Evolutionary conservation across 1,140 invertebrate genomes (phyloP).

Genomic region (Drosophila equinoxialis): DNA sequence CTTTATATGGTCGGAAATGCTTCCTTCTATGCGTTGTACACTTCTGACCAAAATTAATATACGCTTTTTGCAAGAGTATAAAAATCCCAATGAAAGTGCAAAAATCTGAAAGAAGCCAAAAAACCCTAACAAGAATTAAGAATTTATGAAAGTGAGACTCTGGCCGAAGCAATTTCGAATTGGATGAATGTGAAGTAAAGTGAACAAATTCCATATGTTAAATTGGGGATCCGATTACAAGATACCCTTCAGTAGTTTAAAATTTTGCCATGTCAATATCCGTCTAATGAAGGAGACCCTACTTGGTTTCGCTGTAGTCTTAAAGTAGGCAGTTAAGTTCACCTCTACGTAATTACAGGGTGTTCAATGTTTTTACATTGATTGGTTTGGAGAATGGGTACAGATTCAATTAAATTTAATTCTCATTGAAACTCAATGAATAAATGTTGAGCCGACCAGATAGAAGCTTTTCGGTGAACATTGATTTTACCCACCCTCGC

Average conservation of each 20-base stretch:
- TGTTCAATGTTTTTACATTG: neutral
- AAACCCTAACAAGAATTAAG: constrained; percentile 15
- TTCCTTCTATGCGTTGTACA: no score
- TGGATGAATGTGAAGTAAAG: constrained; percentile 11
- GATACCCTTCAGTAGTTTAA: neutral
- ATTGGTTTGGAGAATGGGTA: neutral
- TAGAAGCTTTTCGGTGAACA: neutral
- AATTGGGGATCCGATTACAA: neutral
- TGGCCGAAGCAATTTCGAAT: constrained; percentile 2
- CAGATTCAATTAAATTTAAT: constrained; percentile 1
- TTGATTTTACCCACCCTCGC: neutral
- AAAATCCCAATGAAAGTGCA: neutral
- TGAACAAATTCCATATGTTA: neutral
- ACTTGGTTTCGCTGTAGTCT: no score
- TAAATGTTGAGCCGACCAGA: neutral
- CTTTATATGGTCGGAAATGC: no score
- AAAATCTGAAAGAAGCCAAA: neutral
- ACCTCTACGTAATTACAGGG: neutral
- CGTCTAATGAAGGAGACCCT: no score
- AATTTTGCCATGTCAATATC: neutral
- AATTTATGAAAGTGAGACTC: constrained; percentile 22
- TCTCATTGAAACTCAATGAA: constrained; percentile 6
- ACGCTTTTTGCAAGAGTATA: no score
- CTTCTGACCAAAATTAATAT: no score
- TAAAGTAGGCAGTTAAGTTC: no score